Evolutionary conservation across 2,888 invertebrate genomes (phyloP), one percentile per base, ranked within the genome.

Genomic region (Caenorhabditis parvicauda): DNA sequence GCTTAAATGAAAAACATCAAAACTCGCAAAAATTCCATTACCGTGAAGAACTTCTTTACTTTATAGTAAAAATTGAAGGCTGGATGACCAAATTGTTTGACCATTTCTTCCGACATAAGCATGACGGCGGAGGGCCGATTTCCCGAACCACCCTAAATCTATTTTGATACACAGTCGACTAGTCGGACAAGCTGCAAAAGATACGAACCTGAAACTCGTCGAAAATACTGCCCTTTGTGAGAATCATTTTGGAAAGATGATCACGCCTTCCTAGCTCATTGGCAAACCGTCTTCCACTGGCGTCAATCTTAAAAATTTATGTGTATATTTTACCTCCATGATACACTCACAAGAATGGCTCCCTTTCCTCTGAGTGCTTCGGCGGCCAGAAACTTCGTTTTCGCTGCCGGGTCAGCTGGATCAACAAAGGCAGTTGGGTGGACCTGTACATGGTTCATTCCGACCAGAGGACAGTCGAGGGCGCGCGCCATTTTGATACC

Each of bases 321-420:
- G n/a, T n/a, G 6, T 29, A 5, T 46, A 4, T 4, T 7, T 9
- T 5, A 7, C 9, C 14, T 7, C 12, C 12, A 28, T 9, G 7
- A 25, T 28, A 17, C 2, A 45, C 58, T 44, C 21, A 76, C 76
- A 63, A 76, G 54, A 25, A 80, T 46, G 3, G 77, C 77, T 27
- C 80, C 81, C 49, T 77, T 78, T 49, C 81, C 81, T 12, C 81
- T 59, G 19, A 81, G 62, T 21, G 81, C 81, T 46, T 81, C 81
- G 12, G 81, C 81, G 0, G 81, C 81, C 39, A 81, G 59, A 59
- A 81, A 81, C 53, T 81, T 81, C 3, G 81, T 81, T 19, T 38
- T 45, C 2, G 68, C 78, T 2, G 39, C 47, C 9, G 81, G 81
- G 2, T 71, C 64, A 24, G 76, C 76, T 5, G 81, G 79, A 48